These are phyloP conservation scores for Lepidochitona cinerea DNA, from an alignment of 2,888 invertebrate genomes.

Conservation along the genomic window DNA sequence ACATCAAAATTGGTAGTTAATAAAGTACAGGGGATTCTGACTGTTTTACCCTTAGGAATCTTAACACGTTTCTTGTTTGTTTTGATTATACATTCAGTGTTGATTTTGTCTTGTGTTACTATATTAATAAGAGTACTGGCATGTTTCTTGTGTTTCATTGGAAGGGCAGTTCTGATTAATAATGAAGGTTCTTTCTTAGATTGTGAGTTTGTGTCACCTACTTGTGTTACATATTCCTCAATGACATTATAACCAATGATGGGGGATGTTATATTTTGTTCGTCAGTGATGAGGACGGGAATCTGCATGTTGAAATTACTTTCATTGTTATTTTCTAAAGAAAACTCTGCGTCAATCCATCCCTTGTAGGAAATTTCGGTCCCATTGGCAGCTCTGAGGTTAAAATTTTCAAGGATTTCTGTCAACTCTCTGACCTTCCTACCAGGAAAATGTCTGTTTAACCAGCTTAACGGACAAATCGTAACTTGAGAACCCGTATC, in stretches of 20 bases:
- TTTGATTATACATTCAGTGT: not conserved
- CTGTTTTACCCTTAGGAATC: not conserved
- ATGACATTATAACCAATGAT: slow-evolving; percentile 10
- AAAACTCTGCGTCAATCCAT: not conserved
- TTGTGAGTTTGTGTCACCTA: no score
- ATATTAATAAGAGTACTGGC: not conserved
- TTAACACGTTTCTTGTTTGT: not conserved
- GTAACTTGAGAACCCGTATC: not conserved
- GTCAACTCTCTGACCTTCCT: not conserved
- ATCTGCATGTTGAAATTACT: no score
- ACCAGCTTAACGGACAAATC: not conserved
- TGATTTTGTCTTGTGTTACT: not conserved
- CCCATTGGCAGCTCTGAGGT: not conserved
- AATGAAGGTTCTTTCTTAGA: no score
- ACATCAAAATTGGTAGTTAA: not conserved
- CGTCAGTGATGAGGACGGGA: not conserved
- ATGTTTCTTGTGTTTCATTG: not conserved
- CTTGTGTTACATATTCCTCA: no score
- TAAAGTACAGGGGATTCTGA: not conserved
- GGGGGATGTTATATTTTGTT: not conserved
- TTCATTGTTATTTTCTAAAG: no score
- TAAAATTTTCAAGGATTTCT: not conserved
- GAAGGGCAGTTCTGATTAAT: not conserved
- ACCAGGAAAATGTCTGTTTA: not conserved
- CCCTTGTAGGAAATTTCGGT: not conserved